Conservation (phyloP, 2,797 vertebrate species). For the Capromys pilorides region DNA sequence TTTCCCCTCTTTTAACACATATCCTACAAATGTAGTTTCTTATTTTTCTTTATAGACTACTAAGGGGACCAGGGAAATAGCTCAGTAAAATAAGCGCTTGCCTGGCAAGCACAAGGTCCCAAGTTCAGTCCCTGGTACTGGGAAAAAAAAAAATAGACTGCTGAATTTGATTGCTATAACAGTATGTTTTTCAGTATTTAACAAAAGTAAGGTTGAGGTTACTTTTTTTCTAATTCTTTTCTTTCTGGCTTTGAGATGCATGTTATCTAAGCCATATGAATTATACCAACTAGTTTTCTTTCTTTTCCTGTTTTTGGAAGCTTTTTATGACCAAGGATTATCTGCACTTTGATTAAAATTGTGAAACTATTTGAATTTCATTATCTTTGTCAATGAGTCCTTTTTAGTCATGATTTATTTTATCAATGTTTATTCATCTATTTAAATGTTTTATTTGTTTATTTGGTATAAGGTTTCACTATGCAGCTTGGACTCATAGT, state of each 20-base stretch:
- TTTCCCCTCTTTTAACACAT: background rate
- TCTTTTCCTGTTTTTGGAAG: slow-evolving; percentile 22
- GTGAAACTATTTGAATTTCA: background rate
- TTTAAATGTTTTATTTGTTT: background rate
- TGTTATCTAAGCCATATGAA: background rate
- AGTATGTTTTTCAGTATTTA: background rate
- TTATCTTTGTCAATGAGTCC: background rate
- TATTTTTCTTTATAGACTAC: slow-evolving; percentile 51
- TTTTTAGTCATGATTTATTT: slow-evolving; percentile 18
- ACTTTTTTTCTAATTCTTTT: background rate
- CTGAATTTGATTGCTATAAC: slow-evolving; percentile 33
- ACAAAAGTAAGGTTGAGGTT: slow-evolving; percentile 13
- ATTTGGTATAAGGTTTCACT: no score
- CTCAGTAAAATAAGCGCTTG: no score
- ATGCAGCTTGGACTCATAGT: no score
- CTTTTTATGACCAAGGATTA: background rate
- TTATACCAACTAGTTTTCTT: slow-evolving; percentile 3
- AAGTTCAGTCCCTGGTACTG: no score
- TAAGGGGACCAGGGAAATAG: no score
- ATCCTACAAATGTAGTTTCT: background rate
- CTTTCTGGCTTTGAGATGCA: slow-evolving; percentile 5
- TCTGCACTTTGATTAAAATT: slow-evolving; percentile 34
- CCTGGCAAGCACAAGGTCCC: no score
- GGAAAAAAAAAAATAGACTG: no score
- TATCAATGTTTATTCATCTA: background rate